A percentile compares a stretch with the other conserved stretches of the same genome.
phyloP scores from a whole-genome alignment of 2,888 invertebrate species.

The Poecilobothrus nobilitatus region DNA sequence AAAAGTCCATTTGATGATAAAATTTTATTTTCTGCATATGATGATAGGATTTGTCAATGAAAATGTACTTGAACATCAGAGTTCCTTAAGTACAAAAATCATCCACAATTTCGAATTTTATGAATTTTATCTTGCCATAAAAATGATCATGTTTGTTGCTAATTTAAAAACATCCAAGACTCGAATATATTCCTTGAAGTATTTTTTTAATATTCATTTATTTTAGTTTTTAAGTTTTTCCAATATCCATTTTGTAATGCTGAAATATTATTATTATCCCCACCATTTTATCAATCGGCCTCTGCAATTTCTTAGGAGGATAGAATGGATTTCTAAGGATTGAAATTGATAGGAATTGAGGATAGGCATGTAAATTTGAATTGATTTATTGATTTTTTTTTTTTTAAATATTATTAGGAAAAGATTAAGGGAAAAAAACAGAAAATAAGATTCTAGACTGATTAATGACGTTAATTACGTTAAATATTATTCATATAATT shows the following conservation, averaged over 20 bases:
- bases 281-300: conserved; percentile 67
- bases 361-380: conserved; percentile 42
- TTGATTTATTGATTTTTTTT: conserved; percentile 24
- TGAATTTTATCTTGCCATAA: no score
- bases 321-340: not conserved
- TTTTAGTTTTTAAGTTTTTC: no score
- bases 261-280: conserved; percentile 34
- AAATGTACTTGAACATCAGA: no score
- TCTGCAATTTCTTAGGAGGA: conserved; percentile 54
- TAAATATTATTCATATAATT: conserved; percentile 11
- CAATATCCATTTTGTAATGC: not conserved
- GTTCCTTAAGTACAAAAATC: no score
- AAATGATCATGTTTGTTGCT: no score
- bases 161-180: no score
- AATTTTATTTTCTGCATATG: no score
- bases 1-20: no score
- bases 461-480: conserved; percentile 32
- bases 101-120: no score
- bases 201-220: no score
- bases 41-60: no score
- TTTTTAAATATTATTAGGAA: not conserved
- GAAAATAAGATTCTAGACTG: conserved; percentile 40
- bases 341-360: conserved; percentile 39
- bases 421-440: not conserved
- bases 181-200: no score